Evolutionary conservation across 2,797 vertebrate species (phyloP).

Genomic region (Novumbra hubbsi): DNA sequence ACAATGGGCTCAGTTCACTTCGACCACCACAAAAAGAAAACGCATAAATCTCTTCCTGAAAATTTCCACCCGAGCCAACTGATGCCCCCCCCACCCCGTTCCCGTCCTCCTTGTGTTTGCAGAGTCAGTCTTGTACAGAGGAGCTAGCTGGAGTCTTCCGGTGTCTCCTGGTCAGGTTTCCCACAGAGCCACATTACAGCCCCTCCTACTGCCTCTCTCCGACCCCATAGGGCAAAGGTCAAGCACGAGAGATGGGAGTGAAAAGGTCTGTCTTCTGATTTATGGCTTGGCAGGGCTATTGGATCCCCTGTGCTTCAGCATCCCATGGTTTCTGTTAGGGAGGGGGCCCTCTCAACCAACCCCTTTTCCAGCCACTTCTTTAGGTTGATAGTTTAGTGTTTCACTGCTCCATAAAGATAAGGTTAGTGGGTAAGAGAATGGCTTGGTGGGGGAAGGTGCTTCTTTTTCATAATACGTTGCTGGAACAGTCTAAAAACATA

Average conservation of each 20-base stretch:
- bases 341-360: slow-evolving; percentile 10
- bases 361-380: slow-evolving; percentile 13
- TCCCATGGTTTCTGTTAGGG: slow-evolving; percentile 59
- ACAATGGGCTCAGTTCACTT: slow-evolving; percentile 55
- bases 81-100: slow-evolving; percentile 21
- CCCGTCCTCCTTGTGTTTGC: slow-evolving; percentile 36
- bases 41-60: slow-evolving; percentile 53
- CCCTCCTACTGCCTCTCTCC: slow-evolving; percentile 36
- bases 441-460: background rate
- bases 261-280: slow-evolving; percentile 73
- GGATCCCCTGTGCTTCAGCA: slow-evolving; percentile 61
- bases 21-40: slow-evolving; percentile 41
- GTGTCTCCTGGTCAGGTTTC: slow-evolving; percentile 63
- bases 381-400: slow-evolving; percentile 39
- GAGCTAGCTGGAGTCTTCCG: slow-evolving; percentile 5
- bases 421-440: background rate
- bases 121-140: slow-evolving; percentile 61
- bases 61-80: slow-evolving; percentile 36
- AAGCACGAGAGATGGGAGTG: slow-evolving; percentile 65
- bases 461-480: slow-evolving; percentile 3
- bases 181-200: slow-evolving; percentile 43
- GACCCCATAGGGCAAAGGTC: slow-evolving; percentile 62
- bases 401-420: slow-evolving; percentile 27
- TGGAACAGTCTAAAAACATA: slow-evolving; percentile 11
- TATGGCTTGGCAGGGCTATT: slow-evolving; percentile 64